Base-by-base conservation (phyloP, 2,113 vertebrate genomes). In the Catharus minimus region DNA sequence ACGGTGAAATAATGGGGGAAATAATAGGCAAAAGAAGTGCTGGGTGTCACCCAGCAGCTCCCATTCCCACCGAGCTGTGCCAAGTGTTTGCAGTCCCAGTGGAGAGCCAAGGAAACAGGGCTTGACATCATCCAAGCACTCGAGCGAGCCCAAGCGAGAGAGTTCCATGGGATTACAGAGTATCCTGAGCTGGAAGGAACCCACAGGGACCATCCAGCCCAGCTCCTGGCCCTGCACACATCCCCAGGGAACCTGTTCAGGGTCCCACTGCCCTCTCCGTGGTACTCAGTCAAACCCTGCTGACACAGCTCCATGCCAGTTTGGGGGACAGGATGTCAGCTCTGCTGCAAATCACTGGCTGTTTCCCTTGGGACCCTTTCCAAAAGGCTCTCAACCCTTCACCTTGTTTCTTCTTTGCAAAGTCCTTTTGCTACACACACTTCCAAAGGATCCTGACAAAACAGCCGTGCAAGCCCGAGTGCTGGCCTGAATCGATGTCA, bases 401-500 rank as follows among this genome's bases (percentile, higher is more conserved):
- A 0, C 1, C 0, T 19, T 13, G 22, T 28, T 44, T 28, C 11
- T 9, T 10, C 32, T 75, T 22, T 10, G 10, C 1, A 15, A 68
- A 56, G 10, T 12, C n/a, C 8, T 5, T 50, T 17, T 12, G 28
- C 38, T 68, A 7, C 10, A 0, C 1, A 0, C 1, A 5, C 27
- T n/a, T 39, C 22, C 36, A 13, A 28, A 47, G 15, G 41, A 15
- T 6, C 39, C 12, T 23, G 13, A 10, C 1, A 0, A 12, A 36
- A 58, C 13, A 24, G 1, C 23, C 4, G 2, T 5, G 15, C 18
- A 4, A 2, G 26, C 7, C n/a, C 1, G 5, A 36, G 0, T 28
- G 58, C 12, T 14, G 61, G 4, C 5, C 13, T 0, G 1, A 24
- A 4, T 5, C 1, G 10, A 6, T 1, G 9, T 13, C 4, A 1